Percentiles rank a stretch among this genome's conserved stretches.
Evolutionary conservation across 2,888 invertebrate species (phyloP).

Genomic region (Cephus pygmeus): DNA sequence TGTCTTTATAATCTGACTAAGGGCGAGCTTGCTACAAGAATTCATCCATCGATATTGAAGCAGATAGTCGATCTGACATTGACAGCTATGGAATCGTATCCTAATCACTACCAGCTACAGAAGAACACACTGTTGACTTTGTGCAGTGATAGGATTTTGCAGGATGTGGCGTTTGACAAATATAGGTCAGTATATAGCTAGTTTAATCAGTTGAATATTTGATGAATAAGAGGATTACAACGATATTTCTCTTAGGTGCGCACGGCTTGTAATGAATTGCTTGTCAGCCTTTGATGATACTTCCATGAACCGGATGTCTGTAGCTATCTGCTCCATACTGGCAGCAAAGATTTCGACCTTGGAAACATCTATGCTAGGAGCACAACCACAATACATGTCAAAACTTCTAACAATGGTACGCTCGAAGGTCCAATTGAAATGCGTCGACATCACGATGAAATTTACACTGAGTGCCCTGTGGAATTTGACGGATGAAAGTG

Average conservation of each 20-base stretch:
- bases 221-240: neutral
- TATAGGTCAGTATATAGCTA: slow-evolving; percentile 57
- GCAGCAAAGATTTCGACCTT: slow-evolving; percentile 73
- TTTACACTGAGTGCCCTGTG: slow-evolving; percentile 82
- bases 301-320: slow-evolving; percentile 81
- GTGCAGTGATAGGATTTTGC: slow-evolving; percentile 81
- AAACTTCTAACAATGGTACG: slow-evolving; percentile 75
- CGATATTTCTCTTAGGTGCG: slow-evolving; percentile 68
- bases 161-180: slow-evolving; percentile 76
- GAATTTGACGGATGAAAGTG: slow-evolving; percentile 84
- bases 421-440: slow-evolving; percentile 67
- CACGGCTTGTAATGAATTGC: slow-evolving; percentile 77
- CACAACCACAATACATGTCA: slow-evolving; percentile 75
- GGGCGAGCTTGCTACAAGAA: slow-evolving; percentile 72
- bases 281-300: slow-evolving; percentile 76
- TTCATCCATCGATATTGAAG: slow-evolving; percentile 74
- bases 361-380: slow-evolving; percentile 76
- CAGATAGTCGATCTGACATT: slow-evolving; percentile 74
- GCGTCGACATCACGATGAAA: slow-evolving; percentile 77
- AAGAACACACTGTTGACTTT: slow-evolving; percentile 79
- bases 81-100: slow-evolving; percentile 76
- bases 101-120: slow-evolving; percentile 76
- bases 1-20: slow-evolving; percentile 80
- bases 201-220: neutral
- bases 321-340: slow-evolving; percentile 82